Percentiles rank a stretch among this genome's conserved stretches.
Conservation (phyloP, 1,140 invertebrate genomes). For the Anastrepha obliqua region DNA sequence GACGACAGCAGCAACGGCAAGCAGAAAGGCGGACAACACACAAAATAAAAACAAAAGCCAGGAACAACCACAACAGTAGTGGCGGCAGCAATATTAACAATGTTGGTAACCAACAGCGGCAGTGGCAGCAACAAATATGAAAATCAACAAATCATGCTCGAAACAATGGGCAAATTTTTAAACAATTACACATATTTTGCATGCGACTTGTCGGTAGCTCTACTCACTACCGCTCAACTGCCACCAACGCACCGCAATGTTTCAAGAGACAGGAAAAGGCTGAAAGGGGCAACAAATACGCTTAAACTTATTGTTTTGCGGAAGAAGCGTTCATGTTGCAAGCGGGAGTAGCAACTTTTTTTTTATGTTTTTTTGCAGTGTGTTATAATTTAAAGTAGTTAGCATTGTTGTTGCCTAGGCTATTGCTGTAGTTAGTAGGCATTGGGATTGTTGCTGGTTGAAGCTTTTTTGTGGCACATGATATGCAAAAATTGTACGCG, state of each 20-base stretch:
- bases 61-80: background rate
- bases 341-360: background rate
- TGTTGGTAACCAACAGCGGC: background rate
- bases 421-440: background rate
- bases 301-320: conserved; percentile 38
- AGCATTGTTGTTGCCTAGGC: background rate
- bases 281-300: background rate
- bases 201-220: background rate
- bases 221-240: too few relatives aligned
- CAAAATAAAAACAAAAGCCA: background rate
- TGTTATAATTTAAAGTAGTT: conserved; percentile 21
- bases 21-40: conserved; percentile 38
- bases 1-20: conserved; percentile 1
- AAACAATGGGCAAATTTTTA: conserved; percentile 72
- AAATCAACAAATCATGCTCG: conserved; percentile 72
- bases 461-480: background rate
- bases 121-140: conserved; percentile 43
- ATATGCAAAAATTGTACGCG: conserved; percentile 25
- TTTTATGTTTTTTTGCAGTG: conserved; percentile 5
- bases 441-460: background rate
- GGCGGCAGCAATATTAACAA: background rate
- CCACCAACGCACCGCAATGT: conserved; percentile 10
- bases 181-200: conserved; percentile 74
- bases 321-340: conserved; percentile 35
- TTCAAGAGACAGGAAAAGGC: background rate